Conservation (phyloP, 2,888 invertebrate genomes). For the Cephus rjabovi region DNA sequence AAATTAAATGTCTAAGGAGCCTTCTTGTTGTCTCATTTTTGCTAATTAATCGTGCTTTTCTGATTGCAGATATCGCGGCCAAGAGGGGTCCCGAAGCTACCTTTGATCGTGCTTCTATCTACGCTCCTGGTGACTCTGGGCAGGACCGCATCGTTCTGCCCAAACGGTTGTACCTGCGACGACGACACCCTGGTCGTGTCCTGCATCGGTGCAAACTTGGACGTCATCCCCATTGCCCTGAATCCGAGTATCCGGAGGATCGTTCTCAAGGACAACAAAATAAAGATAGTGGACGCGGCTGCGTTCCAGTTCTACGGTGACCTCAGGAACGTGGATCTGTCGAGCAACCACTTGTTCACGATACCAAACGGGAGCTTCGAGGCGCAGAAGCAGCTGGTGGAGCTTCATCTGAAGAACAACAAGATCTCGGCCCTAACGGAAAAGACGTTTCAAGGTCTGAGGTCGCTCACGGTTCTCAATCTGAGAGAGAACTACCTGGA, state of each 20-base stretch:
- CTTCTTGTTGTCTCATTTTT: no score
- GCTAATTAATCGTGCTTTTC: not conserved
- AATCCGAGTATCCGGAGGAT: conserved; percentile 91
- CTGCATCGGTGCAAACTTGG: conserved; percentile 87
- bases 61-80: conserved; percentile 32
- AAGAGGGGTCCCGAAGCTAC: conserved; percentile 8
- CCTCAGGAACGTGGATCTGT: conserved; percentile 86
- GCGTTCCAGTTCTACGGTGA: conserved; percentile 91
- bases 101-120: conserved; percentile 24
- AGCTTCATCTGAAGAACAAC: conserved; percentile 86
- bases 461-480: conserved; percentile 83
- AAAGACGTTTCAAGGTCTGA: conserved; percentile 82
- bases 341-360: conserved; percentile 85
- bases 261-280: conserved; percentile 86
- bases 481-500: conserved; percentile 85
- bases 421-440: conserved; percentile 85
- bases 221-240: conserved; percentile 89
- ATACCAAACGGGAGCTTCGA: conserved; percentile 84
- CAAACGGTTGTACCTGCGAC: conserved; percentile 89
- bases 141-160: conserved; percentile 77
- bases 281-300: conserved; percentile 86
- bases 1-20: no score
- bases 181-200: conserved; percentile 89
- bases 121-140: conserved; percentile 30
- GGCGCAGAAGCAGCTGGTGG: conserved; percentile 84